A percentile compares a stretch with the other conserved stretches of the same genome.
These are phyloP conservation scores for Antedon mediterranea DNA, from an alignment of 53 echinoderm and acorn worm species.

Conservation along the genomic window DNA sequence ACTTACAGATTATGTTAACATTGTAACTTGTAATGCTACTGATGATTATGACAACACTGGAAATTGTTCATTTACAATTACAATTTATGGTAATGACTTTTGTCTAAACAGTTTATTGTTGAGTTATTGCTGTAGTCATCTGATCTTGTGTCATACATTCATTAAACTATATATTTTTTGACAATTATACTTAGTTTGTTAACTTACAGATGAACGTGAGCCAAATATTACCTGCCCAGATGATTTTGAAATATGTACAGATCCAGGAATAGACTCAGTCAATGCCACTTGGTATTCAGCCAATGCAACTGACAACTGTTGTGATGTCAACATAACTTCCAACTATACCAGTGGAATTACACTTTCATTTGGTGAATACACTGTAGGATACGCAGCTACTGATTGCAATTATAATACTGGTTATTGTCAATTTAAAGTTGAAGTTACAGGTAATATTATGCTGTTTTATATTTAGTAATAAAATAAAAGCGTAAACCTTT, in stretches of 20 bases:
- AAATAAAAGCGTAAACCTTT: no score
- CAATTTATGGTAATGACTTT: no score
- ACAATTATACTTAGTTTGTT: no score
- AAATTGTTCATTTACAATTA: no score
- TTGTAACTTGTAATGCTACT: no score
- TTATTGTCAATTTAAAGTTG: not conserved
- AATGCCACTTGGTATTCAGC: not conserved
- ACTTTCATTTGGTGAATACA: not conserved
- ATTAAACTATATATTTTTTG: no score
- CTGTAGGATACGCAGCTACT: not conserved
- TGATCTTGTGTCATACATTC: no score
- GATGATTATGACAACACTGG: no score
- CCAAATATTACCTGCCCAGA: not conserved
- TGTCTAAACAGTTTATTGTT: no score
- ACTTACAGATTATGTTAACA: no score
- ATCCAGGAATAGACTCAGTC: not conserved
- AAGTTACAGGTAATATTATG: not conserved
- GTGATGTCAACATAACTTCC: not conserved
- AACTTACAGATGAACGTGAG: not conserved
- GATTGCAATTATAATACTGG: not conserved
- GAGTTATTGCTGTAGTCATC: no score
- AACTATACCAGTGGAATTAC: not conserved
- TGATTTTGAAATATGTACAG: not conserved
- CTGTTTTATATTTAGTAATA: no score
- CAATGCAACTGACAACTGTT: not conserved